Percentiles rank a stretch among this genome's conserved stretches.
Evolutionary conservation across 1,140 invertebrate species (phyloP).

Genomic region (Sycophila sp.): DNA sequence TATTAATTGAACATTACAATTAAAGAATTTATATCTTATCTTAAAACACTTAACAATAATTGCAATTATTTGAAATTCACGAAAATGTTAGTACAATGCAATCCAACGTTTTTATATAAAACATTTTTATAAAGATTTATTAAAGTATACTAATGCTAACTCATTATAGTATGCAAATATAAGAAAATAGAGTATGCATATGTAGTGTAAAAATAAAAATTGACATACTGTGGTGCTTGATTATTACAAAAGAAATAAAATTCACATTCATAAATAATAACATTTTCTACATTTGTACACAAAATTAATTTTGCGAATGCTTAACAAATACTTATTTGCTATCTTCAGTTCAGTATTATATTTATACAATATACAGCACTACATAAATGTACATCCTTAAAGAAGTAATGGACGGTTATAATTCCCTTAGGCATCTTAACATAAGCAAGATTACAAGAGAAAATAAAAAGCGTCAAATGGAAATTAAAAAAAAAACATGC

Average conservation of each 20-base stretch:
- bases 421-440: neutral
- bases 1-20: no score
- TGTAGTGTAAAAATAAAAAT: neutral
- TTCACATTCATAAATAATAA: slow-evolving; percentile 14
- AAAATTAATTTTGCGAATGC: slow-evolving; percentile 1
- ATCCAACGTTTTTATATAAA: neutral
- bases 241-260: slow-evolving; percentile 24
- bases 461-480: no score
- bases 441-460: neutral
- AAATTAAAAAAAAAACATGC: no score
- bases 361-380: slow-evolving; percentile 15
- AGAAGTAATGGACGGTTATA: slow-evolving; percentile 34
- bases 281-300: slow-evolving; percentile 32
- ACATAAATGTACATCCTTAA: slow-evolving; percentile 16
- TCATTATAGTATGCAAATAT: no score
- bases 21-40: no score
- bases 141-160: no score
- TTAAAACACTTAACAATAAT: no score
- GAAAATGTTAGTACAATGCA: neutral
- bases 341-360: slow-evolving; percentile 8
- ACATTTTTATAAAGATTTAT: no score
- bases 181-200: neutral
- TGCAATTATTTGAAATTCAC: neutral
- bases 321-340: neutral
- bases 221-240: neutral